Evolutionary conservation across 2,113 vertebrate genomes (phyloP), one percentile per base, ranked within the genome.

Genomic region (Ivindomyrus marchei): DNA sequence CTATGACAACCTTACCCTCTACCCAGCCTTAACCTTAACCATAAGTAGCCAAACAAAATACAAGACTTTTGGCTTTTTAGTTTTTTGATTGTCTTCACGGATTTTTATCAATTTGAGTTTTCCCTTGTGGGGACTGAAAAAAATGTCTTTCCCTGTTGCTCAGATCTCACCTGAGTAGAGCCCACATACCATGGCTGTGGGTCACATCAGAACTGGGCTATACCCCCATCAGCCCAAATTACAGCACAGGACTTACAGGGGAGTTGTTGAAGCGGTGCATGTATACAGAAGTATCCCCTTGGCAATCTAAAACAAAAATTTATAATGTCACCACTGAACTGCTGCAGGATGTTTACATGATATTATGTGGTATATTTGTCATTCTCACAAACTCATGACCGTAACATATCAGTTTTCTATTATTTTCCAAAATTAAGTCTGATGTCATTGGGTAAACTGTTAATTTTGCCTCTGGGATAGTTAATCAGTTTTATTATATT

Each of bases 251-350:
- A 21, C 19, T 21, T 56, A 21, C 19, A 7, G 1, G 19, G 53
- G 1, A 21, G 53, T 21, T 85, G 46, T 0, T 85, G 42, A 77
- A 17, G 70, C 0, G 31, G 1, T 74, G 66, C 66, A 74, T 36
- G 66, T 77, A 77, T 13, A 39, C 70, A 46, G 10, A 17, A 39
- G 21, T n/a, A 85, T 0, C 17, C n/a, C 62, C 11, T 31, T 31
- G 3, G 62, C 10, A 31, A 85, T 42, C 8, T 27, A 27, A 31
- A 53, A 85, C 90, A 89, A 88, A 91, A 92, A 80, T 85, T n/a
- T 66, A 45, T 24, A 42, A 31, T 36, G 42, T n/a, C 13, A 70
- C 9, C 9, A 13, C 9, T 11, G 62, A 66, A 66, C n/a, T 27
- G 62, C 62, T 66, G 46, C 52, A 9, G 62, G 27, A 24, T 87